Evolutionary conservation across 1,140 invertebrate genomes (phyloP), one percentile per base, ranked within the genome.

Genomic region (Phthorimaea operculella): DNA sequence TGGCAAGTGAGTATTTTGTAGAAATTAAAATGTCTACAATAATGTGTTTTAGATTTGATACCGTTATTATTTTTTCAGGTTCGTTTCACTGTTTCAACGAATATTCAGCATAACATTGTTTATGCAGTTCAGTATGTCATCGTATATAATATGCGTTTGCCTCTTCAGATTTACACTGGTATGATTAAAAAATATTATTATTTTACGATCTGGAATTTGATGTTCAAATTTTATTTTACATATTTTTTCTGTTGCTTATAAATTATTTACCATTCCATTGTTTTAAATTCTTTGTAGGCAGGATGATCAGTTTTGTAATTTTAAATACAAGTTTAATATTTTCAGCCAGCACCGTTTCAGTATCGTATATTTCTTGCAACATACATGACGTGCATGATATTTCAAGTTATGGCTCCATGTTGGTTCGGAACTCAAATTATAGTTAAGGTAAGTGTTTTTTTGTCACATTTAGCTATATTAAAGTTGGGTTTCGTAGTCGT

Each of bases 141-240:
- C 77, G 12, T 70, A 63, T 48, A 71, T 79, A 15, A 74, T 79
- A 56, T 83, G 79, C 45, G 66, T 76, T 39, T 72, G 68, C 42
- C 54, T 82, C 11, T 77, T 79, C 55, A 65, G 76, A 55, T 77
- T 80, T 51, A 79, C 76, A n/a, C 57, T 76, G 69, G 77, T 80
- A 63, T 70, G 68, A 14, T 5, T 14, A 9, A 3, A 5, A 5
- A 39, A 2, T 3, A n/a, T 4, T 39, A 12, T 4, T 39, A 9
- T 39, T 39, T 39, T 39, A 39, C 36, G 3, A 5, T n/a, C 10
- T 39, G 21, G 21, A 4, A 12, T 9, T 39, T 9, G n/a, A 39
- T 1, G 36, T 39, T 39, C n/a, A 10, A 2, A n/a, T 10, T 39
- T 39, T 39, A 12, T 39, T 39, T 39, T 34, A 7, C 11, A 34